Percentiles rank a stretch among this genome's conserved stretches.
These are phyloP conservation scores for Sciurus niger DNA, from an alignment of 2,113 vertebrate genomes.

Conservation along the genomic window DNA sequence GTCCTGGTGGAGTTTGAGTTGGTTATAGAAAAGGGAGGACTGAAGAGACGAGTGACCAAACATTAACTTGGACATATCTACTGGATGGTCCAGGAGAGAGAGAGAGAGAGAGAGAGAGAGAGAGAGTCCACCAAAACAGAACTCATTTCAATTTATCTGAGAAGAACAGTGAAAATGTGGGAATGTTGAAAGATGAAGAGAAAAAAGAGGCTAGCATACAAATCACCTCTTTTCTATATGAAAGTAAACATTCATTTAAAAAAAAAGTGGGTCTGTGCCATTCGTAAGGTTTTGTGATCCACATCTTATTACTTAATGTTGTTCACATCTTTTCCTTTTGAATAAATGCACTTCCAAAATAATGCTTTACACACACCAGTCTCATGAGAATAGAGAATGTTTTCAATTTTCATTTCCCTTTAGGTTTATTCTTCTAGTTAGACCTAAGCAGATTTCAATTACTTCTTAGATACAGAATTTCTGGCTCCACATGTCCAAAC, in stretches of 20 bases:
- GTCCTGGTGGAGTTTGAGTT: neutral
- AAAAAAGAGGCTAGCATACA: neutral
- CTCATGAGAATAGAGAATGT: neutral
- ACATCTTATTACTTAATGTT: neutral
- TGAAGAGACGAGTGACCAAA: neutral
- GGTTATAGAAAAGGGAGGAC: neutral
- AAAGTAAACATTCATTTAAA: neutral
- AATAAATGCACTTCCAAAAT: constrained; percentile 38
- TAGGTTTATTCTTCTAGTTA: neutral
- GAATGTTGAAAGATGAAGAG: neutral
- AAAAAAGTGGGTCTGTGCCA: neutral
- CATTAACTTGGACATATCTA: neutral
- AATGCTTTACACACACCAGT: neutral
- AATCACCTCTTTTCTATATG: neutral
- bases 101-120: neutral
- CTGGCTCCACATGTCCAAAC: neutral
- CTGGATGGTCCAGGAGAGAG: neutral
- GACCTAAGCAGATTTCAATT: neutral
- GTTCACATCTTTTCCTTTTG: neutral
- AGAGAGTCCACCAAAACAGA: neutral
- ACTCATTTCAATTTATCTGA: neutral
- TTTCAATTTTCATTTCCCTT: constrained; percentile 31
- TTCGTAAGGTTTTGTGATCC: neutral
- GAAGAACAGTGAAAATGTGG: neutral
- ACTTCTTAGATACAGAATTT: constrained; percentile 14